Percentiles rank a stretch among this genome's conserved stretches.
These are phyloP conservation scores for Aricia agestis DNA, from an alignment of 1,140 invertebrate genomes.

Conservation along the genomic window DNA sequence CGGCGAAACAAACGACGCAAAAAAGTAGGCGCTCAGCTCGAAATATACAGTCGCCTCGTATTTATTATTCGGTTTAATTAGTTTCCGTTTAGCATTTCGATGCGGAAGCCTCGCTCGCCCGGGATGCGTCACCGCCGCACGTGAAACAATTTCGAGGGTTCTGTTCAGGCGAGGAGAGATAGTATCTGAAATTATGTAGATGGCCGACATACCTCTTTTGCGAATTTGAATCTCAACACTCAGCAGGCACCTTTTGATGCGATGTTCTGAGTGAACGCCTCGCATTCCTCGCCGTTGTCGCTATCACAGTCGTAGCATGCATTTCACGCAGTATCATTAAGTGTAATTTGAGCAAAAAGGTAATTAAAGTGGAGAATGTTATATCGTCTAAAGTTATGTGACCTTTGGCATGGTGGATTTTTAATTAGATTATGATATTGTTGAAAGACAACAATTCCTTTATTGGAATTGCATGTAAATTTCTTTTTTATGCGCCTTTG, in stretches of 20 bases:
- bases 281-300: conserved; percentile 1
- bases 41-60: conserved; percentile 32
- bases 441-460: neutral
- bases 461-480: neutral
- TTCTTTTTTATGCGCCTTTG: neutral
- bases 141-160: conserved; percentile 25
- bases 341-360: conserved; percentile 8
- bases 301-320: neutral
- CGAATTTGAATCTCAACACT: neutral
- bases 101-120: conserved; percentile 38
- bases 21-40: conserved; percentile 30
- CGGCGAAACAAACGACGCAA: conserved; percentile 31
- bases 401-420: conserved; percentile 4
- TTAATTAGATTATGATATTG: conserved; percentile 11
- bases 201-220: neutral
- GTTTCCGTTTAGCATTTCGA: conserved; percentile 30
- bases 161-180: neutral
- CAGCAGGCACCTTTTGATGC: neutral
- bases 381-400: conserved; percentile 1
- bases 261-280: neutral
- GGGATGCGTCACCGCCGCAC: conserved; percentile 34
- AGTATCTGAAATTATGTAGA: conserved; percentile 2
- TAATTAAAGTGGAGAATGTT: neutral
- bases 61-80: conserved; percentile 31
- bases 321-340: neutral